phyloP scores from a whole-genome alignment of 2,113 vertebrate genomes.

The Todiramphus chloris region DNA sequence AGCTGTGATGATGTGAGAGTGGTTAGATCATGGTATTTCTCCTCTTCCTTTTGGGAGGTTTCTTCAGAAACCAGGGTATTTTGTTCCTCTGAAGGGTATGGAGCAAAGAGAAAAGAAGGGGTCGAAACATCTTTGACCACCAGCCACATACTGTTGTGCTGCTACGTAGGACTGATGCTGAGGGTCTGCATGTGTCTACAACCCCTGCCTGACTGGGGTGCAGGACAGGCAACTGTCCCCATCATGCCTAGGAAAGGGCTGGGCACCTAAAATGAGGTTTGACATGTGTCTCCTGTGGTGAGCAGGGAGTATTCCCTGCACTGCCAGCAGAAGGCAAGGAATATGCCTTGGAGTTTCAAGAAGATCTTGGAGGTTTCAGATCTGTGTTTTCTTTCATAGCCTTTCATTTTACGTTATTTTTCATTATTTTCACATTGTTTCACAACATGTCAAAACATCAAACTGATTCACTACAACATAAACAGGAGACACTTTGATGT shows the following conservation, averaged over 20 bases:
- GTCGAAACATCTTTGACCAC: background rate
- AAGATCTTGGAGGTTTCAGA: background rate
- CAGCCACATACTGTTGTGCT: background rate
- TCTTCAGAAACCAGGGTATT: background rate
- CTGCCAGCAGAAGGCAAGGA: background rate
- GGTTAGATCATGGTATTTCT: background rate
- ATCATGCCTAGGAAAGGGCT: accelerated
- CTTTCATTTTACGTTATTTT: constrained; percentile 10
- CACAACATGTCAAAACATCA: constrained; percentile 55
- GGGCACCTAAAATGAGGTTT: background rate
- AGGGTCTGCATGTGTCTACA: background rate
- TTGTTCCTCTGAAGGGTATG: background rate
- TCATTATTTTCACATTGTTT: constrained; percentile 41
- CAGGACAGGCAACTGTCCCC: background rate
- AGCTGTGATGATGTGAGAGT: background rate
- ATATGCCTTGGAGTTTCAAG: background rate
- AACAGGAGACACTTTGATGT: constrained; percentile 62
- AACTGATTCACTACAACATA: constrained; percentile 35
- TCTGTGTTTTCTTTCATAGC: background rate
- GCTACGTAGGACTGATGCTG: background rate
- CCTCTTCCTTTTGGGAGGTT: background rate
- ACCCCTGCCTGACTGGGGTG: accelerated
- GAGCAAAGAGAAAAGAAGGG: background rate
- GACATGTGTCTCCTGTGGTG: background rate
- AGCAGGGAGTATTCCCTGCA: background rate